Percentiles rank a stretch among this genome's conserved stretches.
Conservation (phyloP, 2,113 vertebrate species). For the Montifringilla adamsi region DNA sequence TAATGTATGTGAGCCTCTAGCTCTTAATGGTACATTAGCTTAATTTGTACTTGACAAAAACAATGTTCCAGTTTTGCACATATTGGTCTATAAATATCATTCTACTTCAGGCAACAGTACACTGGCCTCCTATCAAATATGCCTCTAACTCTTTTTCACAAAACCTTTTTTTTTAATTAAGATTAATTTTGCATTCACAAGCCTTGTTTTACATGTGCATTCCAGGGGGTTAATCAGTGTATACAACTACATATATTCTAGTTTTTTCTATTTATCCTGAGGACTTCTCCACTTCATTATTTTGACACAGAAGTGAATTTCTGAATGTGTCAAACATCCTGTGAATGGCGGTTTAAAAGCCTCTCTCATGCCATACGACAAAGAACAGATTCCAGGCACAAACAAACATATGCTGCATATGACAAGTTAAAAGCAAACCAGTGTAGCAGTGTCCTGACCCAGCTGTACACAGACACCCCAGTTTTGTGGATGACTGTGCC, state of each 20-base stretch:
- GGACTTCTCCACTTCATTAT: not conserved
- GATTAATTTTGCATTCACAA: not conserved
- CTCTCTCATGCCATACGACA: not conserved
- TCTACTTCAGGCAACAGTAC: not conserved
- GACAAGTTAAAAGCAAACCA: not conserved
- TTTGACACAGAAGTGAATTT: not conserved
- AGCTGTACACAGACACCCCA: not conserved
- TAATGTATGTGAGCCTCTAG: not conserved
- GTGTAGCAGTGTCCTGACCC: not conserved
- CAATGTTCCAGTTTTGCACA: not conserved
- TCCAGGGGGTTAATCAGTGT: not conserved
- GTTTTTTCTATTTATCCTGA: not conserved
- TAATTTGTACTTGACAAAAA: constrained; percentile 31
- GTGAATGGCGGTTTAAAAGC: not conserved
- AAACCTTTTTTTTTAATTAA: not conserved
- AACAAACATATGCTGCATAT: not conserved
- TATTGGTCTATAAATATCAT: not conserved
- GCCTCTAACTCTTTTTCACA: not conserved
- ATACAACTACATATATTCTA: not conserved
- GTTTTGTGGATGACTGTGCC: not conserved
- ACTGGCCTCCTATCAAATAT: not conserved
- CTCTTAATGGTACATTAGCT: constrained; percentile 50
- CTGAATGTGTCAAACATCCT: not conserved
- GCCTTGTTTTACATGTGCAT: not conserved
- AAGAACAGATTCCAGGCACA: not conserved